Base-by-base conservation (phyloP, 2,113 vertebrate species). In the Antigone vipio region DNA sequence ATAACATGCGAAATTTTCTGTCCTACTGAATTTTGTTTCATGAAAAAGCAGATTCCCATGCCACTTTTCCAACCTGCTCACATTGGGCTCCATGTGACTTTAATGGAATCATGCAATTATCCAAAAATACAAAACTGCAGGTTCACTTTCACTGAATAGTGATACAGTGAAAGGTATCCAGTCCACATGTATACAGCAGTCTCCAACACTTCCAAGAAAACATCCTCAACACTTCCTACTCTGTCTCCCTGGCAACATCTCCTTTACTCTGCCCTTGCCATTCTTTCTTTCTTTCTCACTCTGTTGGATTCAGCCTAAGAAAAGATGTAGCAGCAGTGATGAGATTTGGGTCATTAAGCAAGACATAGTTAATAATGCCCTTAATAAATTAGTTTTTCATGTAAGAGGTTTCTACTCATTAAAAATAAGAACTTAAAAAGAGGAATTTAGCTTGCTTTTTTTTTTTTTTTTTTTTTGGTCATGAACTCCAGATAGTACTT, bases 231-330 rank as follows among this genome's bases (percentile, higher is more conserved):
- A 12, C 9, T 35, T 85, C 52, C 42, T 78, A 17, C 32, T 83
- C 55, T 84, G 76, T 86, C 50, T 92, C 94, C 88, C 32, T 95
- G 59, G 50, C 88, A 91, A 92, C 76, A 63, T 44, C 29, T 59
- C 8, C 29, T 81, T 24, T 45, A 32, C 12, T 74, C 35, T 67
- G 45, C 15, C 83, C 50, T 84, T 91, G 55, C 12, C 45, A 62
- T 66, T 62, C 35, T 85, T 45, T 1, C 8, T 84, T 89, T 17
- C 16, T 56, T 69, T 79, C 35, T 88, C 34, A 47, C n/a, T 86
- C 35, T 84, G 42, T 62, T 71, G 82, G n/a, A 81, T 42, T 89
- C 52, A 38, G 78, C 26, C 44, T 78, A 75, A 91, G 27, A 73
- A 85, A 68, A 64, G 12, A 67, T 45, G 29, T 12, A 86, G 24